These are phyloP conservation scores for Lasiurus cinereus DNA, from an alignment of 2,113 vertebrate genomes.

Conservation along the genomic window DNA sequence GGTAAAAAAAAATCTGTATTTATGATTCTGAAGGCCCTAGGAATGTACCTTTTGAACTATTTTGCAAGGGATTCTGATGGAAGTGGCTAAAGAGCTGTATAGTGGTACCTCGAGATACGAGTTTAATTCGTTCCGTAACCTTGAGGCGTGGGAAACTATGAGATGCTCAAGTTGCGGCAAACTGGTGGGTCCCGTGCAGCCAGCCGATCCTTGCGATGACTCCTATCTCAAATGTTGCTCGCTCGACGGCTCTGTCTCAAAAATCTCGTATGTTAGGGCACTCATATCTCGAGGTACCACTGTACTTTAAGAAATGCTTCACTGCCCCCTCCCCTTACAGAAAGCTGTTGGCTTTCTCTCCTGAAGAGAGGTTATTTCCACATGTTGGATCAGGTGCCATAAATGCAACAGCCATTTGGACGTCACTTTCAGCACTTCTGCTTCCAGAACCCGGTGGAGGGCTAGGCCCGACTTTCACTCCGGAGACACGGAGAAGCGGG, in stretches of 20 bases:
- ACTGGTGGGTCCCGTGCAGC: too few relatives aligned
- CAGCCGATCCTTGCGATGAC: too few relatives aligned
- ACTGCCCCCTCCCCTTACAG: not conserved
- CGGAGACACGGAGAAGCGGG: not conserved
- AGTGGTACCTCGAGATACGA: too few relatives aligned
- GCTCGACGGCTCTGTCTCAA: too few relatives aligned
- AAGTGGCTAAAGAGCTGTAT: not conserved
- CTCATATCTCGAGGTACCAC: too few relatives aligned
- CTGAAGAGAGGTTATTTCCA: conserved; percentile 12
- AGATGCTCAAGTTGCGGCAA: too few relatives aligned
- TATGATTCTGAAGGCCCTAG: not conserved
- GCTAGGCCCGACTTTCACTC: not conserved
- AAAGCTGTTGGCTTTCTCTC: not conserved
- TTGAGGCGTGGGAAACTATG: too few relatives aligned
- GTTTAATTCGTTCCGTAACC: too few relatives aligned
- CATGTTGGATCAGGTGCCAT: not conserved
- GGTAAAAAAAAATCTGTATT: not conserved
- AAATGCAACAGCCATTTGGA: not conserved
- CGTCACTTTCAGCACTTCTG: not conserved
- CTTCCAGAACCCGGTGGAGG: not conserved
- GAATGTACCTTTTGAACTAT: not conserved
- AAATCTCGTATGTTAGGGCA: too few relatives aligned
- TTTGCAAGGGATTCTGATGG: not conserved
- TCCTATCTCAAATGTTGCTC: too few relatives aligned
- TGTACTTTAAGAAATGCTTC: conserved; percentile 14